Evolutionary conservation across 1,140 invertebrate genomes (phyloP).

Genomic region (Potamilus streckersoni): DNA sequence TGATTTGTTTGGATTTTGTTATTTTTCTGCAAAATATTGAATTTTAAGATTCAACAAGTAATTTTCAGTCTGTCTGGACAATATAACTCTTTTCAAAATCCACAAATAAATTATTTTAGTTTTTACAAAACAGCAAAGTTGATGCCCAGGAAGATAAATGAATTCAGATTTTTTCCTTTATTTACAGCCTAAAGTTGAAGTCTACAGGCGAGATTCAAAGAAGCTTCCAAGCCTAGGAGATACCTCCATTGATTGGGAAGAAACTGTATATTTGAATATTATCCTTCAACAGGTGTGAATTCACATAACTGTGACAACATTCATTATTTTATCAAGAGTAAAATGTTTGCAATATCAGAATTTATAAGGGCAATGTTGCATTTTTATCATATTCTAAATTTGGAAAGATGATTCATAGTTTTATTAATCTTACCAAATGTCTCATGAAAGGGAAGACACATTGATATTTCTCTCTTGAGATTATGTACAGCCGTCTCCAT

Average conservation of each 20-base stretch:
- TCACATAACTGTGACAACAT: slow-evolving; percentile 8
- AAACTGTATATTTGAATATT: slow-evolving; percentile 98
- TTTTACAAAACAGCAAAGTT: background rate
- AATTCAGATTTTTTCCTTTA: slow-evolving; percentile 28
- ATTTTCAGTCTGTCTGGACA: background rate
- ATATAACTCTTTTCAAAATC: background rate
- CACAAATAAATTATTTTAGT: background rate
- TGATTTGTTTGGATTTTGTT: too few species aligned
- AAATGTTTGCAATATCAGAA: too few species aligned
- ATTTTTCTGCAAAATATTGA: too few species aligned
- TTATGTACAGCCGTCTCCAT: too few species aligned
- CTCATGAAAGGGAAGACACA: too few species aligned
- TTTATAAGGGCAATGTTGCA: too few species aligned
- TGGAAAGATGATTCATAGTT: too few species aligned
- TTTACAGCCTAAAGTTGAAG: slow-evolving; percentile 87
- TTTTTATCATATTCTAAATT: too few species aligned
- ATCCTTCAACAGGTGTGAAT: slow-evolving; percentile 88
- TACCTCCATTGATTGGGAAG: slow-evolving; percentile 97
- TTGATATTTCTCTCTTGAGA: too few species aligned
- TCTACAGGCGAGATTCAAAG: slow-evolving; percentile 96
- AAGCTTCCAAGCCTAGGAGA: slow-evolving; percentile 92
- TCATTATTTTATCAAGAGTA: too few species aligned
- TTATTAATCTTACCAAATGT: too few species aligned
- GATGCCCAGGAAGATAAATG: background rate
- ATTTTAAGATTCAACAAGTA: background rate